A percentile compares a stretch with the other conserved stretches of the same genome.
Evolutionary conservation across 2,797 vertebrate species (phyloP).

Genomic region (Hylomyscus alleni): DNA sequence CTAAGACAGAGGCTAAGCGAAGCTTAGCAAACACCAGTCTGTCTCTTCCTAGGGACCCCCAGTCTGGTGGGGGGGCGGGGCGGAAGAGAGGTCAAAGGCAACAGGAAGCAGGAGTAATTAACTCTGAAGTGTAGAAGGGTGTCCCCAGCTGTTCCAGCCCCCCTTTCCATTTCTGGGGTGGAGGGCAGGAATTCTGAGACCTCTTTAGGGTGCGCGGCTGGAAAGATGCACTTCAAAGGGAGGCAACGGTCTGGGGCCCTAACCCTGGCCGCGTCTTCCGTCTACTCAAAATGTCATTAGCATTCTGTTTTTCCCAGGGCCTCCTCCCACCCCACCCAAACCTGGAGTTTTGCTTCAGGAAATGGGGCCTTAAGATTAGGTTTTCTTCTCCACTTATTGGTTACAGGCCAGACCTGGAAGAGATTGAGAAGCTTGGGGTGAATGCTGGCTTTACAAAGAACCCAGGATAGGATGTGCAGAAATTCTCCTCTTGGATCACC

Average conservation of each 20-base stretch:
- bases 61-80: neutral
- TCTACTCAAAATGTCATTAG: slow-evolving; percentile 70
- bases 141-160: neutral
- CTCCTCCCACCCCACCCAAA: slow-evolving; percentile 17
- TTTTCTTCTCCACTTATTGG: slow-evolving; percentile 49
- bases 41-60: neutral
- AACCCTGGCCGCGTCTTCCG: slow-evolving; percentile 66
- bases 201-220: neutral
- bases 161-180: neutral
- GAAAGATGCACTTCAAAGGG: slow-evolving; percentile 81
- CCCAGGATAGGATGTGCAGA: neutral
- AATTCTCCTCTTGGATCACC: no score
- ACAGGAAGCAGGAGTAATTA: neutral
- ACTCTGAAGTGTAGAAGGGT: neutral
- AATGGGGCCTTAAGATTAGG: slow-evolving; percentile 61
- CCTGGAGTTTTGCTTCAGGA: slow-evolving; percentile 66
- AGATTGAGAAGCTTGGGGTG: neutral
- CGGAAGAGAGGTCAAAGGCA: slow-evolving; percentile 33
- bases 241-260: neutral
- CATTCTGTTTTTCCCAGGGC: slow-evolving; percentile 83
- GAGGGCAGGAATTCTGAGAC: neutral
- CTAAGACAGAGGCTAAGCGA: neutral
- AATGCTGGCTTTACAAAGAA: neutral
- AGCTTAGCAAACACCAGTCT: no score
- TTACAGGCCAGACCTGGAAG: neutral